Percentiles rank a stretch among this genome's conserved stretches.
phyloP scores from a whole-genome alignment of 2,888 invertebrate species.

The Rhamnusium bicolor region DNA sequence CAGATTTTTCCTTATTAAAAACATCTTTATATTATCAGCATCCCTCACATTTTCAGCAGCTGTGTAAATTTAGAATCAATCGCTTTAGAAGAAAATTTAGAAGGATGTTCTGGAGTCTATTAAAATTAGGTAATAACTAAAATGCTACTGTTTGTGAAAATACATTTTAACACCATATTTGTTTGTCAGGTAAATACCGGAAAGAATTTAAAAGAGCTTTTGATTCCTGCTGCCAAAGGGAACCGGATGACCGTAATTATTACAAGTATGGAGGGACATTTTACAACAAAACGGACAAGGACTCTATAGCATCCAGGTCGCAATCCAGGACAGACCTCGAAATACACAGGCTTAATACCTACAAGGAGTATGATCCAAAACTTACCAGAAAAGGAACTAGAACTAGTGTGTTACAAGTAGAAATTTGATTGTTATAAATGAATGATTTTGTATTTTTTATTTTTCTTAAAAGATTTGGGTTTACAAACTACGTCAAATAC shows the following conservation, averaged over 20 bases:
- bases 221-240: conserved; percentile 73
- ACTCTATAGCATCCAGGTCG: conserved; percentile 50
- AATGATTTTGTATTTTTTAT: not conserved
- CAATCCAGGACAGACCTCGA: conserved; percentile 57
- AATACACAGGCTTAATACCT: conserved; percentile 52
- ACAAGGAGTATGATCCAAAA: conserved; percentile 49
- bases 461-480: not conserved
- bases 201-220: conserved; percentile 81
- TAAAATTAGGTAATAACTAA: conserved; percentile 15
- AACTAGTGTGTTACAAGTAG: conserved; percentile 60
- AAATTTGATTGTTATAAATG: conserved; percentile 45
- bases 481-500: no score
- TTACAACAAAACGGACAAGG: conserved; percentile 48
- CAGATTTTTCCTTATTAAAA: no score
- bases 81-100: not conserved
- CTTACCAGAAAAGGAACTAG: conserved; percentile 58
- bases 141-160: not conserved
- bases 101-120: conserved; percentile 1
- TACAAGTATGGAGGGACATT: conserved; percentile 46
- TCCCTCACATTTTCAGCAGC: no score
- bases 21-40: no score
- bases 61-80: not conserved
- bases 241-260: conserved; percentile 36
- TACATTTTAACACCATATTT: not conserved
- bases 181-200: conserved; percentile 79